Percentiles rank a stretch among this genome's conserved stretches.
These are phyloP conservation scores for Luperina nickerlii DNA, from an alignment of 2,888 invertebrate genomes.

Conservation along the genomic window DNA sequence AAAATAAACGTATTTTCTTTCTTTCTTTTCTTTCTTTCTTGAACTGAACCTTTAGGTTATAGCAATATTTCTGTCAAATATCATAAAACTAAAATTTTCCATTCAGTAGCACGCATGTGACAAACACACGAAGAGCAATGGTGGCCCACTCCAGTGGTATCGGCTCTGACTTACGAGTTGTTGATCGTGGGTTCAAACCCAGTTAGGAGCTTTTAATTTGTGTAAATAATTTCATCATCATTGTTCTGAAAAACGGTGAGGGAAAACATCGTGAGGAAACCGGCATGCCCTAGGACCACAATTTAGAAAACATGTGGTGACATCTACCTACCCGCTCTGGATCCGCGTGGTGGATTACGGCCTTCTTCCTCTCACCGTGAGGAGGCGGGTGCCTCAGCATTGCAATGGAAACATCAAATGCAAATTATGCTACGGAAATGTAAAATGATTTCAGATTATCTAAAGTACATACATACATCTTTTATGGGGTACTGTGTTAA, in stretches of 20 bases:
- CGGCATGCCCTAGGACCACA: background rate
- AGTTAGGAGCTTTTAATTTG: background rate
- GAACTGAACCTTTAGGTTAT: background rate
- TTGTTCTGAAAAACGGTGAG: background rate
- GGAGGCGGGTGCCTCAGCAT: background rate
- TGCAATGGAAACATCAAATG: background rate
- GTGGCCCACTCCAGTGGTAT: background rate
- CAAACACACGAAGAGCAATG: background rate
- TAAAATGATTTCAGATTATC: no score
- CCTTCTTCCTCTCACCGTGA: background rate
- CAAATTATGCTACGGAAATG: no score
- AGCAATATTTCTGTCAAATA: background rate
- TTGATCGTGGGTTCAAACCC: background rate
- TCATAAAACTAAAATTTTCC: background rate
- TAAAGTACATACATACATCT: no score
- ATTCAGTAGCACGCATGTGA: background rate
- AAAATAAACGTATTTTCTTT: no score
- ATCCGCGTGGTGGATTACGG: background rate
- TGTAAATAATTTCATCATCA: no score
- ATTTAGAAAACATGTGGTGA: background rate
- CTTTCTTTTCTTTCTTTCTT: no score
- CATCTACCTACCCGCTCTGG: background rate
- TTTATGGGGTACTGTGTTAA: no score
- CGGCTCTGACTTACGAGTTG: background rate
- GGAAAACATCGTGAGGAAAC: background rate